phyloP scores from a whole-genome alignment of 2,888 invertebrate genomes.

The Eupithecia centaureata region DNA sequence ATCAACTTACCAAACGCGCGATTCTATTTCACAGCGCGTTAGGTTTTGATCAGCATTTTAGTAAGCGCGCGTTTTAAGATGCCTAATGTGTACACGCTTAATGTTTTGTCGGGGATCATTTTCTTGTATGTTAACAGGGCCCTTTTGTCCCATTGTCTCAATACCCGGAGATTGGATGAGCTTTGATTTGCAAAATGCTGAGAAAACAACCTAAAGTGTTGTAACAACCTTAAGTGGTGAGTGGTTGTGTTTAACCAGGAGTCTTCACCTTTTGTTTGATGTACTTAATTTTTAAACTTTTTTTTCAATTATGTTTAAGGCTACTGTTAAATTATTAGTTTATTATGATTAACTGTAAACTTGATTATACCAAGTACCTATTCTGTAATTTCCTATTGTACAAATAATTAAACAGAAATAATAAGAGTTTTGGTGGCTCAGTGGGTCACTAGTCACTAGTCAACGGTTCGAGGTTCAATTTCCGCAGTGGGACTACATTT shows the following conservation, averaged over 20 bases:
- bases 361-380: too few species aligned
- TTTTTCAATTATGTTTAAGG: too few species aligned
- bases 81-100: not conserved
- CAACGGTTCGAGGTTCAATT: not conserved
- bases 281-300: too few species aligned
- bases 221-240: not conserved
- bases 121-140: conserved; percentile 6
- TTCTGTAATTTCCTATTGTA: too few species aligned
- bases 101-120: conserved; percentile 7
- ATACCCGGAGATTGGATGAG: conserved; percentile 7
- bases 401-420: too few species aligned
- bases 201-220: not conserved
- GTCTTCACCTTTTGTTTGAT: not conserved
- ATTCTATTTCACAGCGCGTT: not conserved
- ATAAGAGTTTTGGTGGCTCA: not conserved
- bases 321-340: too few species aligned
- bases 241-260: not conserved
- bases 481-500: not conserved
- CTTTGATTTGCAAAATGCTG: conserved; percentile 5
- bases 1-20: not conserved
- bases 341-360: too few species aligned
- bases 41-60: not conserved
- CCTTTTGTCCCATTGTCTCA: conserved; percentile 1
- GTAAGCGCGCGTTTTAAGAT: not conserved
- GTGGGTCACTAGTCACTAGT: not conserved